Evolutionary conservation across 2,797 vertebrate genomes (phyloP).

Genomic region (Alauda arvensis): DNA sequence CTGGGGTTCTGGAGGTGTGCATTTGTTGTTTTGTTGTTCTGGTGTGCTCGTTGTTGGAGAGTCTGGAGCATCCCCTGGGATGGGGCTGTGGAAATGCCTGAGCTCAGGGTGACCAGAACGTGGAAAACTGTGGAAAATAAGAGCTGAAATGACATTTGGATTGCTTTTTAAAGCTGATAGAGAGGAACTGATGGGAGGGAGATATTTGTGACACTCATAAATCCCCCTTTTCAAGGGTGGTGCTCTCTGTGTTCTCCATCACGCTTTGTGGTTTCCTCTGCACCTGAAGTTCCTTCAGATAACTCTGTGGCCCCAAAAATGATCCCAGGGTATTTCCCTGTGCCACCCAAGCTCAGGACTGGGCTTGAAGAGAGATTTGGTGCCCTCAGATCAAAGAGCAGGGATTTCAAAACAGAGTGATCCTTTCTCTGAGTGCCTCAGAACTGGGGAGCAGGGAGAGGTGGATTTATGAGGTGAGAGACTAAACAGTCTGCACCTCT

Average conservation of each 20-base stretch:
- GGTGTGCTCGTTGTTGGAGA: neutral
- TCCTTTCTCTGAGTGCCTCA: neutral
- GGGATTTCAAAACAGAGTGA: neutral
- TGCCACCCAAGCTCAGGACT: neutral
- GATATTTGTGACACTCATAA: neutral
- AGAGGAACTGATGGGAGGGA: neutral
- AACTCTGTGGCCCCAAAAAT: neutral
- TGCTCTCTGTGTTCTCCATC: neutral
- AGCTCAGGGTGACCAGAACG: neutral
- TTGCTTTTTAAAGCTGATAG: neutral
- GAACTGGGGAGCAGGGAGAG: neutral
- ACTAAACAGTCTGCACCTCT: neutral
- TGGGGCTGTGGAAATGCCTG: neutral
- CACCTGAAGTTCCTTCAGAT: neutral
- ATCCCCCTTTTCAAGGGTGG: neutral
- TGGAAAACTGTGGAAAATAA: neutral
- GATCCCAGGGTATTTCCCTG: neutral
- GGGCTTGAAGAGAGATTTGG: neutral
- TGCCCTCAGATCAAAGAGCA: neutral
- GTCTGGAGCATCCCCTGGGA: neutral
- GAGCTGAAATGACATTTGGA: fast-evolving
- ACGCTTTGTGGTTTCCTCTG: neutral
- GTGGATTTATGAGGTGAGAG: conserved; percentile 2
- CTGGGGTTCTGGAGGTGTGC: neutral
- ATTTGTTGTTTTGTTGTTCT: neutral